These are phyloP conservation scores for silkworm (Bombyx mori) DNA, from an alignment of 1,140 invertebrate species.

Conservation along the genomic window DNA sequence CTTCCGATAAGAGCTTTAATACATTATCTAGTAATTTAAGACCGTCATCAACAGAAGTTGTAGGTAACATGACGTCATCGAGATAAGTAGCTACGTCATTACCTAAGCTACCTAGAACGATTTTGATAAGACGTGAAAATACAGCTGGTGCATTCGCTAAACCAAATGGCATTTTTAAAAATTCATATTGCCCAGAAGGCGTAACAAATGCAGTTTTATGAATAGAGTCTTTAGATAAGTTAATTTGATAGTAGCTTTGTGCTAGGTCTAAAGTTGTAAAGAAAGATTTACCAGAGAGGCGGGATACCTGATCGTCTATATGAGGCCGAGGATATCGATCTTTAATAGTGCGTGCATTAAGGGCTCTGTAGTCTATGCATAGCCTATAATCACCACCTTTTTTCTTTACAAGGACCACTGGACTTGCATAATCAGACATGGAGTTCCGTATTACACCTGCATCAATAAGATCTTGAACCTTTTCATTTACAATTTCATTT, in stretches of 20 bases:
- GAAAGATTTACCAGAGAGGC: constrained; percentile 20
- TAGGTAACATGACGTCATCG: constrained; percentile 16
- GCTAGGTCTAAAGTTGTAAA: constrained; percentile 47
- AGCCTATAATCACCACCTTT: constrained; percentile 3
- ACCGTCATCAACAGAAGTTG: constrained; percentile 6
- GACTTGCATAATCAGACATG: constrained; percentile 5
- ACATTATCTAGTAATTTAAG: constrained; percentile 12
- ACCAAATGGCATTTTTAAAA: constrained; percentile 25
- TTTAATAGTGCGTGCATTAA: constrained; percentile 4
- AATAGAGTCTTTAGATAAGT: constrained; percentile 19
- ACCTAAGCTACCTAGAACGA: constrained; percentile 35
- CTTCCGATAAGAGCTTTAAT: constrained; percentile 6
- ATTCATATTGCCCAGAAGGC: constrained; percentile 36
- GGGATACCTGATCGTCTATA: constrained; percentile 29
- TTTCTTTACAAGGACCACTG: constrained; percentile 3
- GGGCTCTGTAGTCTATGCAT: constrained; percentile 5
- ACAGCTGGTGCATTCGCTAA: constrained; percentile 27
- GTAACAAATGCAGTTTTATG: constrained; percentile 35
- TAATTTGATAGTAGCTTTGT: constrained; percentile 59
- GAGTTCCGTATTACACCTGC: constrained; percentile 2
- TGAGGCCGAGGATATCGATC: constrained; percentile 6
- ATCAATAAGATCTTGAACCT: constrained; percentile 1
- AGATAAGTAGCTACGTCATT: background rate
- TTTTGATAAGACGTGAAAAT: constrained; percentile 18
- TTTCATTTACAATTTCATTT: constrained; percentile 4